Percentiles rank a stretch among this genome's conserved stretches.
Conservation (phyloP, 1,140 invertebrate genomes). For the Lordiphosa mommai region DNA sequence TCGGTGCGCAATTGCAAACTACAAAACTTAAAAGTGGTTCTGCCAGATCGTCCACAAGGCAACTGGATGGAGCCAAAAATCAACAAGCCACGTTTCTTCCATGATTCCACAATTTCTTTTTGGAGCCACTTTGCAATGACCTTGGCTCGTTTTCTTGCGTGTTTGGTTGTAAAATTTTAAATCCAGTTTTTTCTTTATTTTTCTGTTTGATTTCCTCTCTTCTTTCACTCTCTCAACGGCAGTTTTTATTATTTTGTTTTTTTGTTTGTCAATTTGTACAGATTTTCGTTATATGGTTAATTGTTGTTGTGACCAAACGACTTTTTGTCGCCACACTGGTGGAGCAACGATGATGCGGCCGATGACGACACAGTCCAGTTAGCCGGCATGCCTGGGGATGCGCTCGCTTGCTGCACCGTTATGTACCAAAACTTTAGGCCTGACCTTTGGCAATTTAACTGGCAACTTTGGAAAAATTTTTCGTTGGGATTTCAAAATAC, state of each 20-base stretch:
- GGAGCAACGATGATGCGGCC: conserved; percentile 48
- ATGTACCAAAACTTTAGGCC: conserved; percentile 4
- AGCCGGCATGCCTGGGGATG: conserved; percentile 28
- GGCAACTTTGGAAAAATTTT: conserved; percentile 40
- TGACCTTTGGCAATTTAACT: conserved; percentile 71
- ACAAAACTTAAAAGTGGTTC: conserved; percentile 56
- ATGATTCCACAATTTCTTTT: conserved; percentile 63
- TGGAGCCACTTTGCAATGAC: conserved; percentile 50
- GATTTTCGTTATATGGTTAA: conserved; percentile 73
- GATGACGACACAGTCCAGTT: conserved; percentile 36
- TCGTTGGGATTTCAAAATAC: conserved; percentile 48
- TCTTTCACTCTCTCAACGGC: conserved; percentile 56
- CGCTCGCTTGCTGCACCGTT: conserved; percentile 7
- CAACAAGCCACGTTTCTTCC: conserved; percentile 9
- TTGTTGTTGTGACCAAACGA: conserved; percentile 68
- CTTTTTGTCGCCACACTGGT: conserved; percentile 36
- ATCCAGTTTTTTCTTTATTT: conserved; percentile 46
- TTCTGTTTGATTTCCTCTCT: conserved; percentile 51
- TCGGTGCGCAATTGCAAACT: conserved; percentile 17
- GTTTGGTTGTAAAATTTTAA: conserved; percentile 62
- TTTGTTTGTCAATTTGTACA: conserved; percentile 67
- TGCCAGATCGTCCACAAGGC: conserved; percentile 30
- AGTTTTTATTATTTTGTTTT: too few species aligned
- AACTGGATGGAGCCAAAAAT: conserved; percentile 6
- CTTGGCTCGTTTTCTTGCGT: conserved; percentile 75